Conservation (phyloP, 2,888 invertebrate species). For the Eristalis tenax region DNA sequence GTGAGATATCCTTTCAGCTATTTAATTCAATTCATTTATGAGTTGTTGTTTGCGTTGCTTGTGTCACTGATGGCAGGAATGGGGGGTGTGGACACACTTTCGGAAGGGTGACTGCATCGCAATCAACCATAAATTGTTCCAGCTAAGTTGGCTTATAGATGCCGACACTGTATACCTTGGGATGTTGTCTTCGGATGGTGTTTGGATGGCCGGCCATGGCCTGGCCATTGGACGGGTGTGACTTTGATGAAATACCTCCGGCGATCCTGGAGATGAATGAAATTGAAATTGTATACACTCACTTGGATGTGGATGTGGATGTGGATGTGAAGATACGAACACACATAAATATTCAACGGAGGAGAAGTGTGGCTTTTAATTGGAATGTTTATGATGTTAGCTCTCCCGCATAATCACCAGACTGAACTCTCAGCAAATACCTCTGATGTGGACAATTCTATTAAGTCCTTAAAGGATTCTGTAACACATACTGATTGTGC, state of each 20-base stretch:
- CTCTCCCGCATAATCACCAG: slow-evolving; percentile 1
- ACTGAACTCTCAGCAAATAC: neutral
- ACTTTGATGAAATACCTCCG: slow-evolving; percentile 55
- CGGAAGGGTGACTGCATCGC: slow-evolving; percentile 4
- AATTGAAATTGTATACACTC: slow-evolving; percentile 29
- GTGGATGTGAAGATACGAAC: neutral
- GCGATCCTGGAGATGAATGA: slow-evolving; percentile 5
- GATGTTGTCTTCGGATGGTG: neutral
- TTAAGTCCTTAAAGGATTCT: neutral
- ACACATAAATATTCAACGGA: neutral
- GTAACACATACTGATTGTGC: neutral
- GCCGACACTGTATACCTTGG: neutral
- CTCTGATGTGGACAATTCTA: neutral
- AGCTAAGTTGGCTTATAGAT: slow-evolving; percentile 38
- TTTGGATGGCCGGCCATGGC: neutral
- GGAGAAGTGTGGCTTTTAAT: slow-evolving; percentile 3
- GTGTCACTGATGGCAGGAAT: neutral
- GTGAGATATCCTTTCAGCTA: slow-evolving; percentile 37
- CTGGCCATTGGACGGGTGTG: slow-evolving; percentile 53
- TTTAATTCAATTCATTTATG: slow-evolving; percentile 63
- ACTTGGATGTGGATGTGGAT: neutral
- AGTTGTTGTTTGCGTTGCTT: slow-evolving; percentile 21
- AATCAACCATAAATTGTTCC: slow-evolving; percentile 64
- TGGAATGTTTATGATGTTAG: slow-evolving; percentile 26
- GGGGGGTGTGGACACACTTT: neutral